A percentile compares a stretch with the other conserved stretches of the same genome.
phyloP scores from a whole-genome alignment of 2,113 vertebrate genomes.

The Centrocercus urophasianus region DNA sequence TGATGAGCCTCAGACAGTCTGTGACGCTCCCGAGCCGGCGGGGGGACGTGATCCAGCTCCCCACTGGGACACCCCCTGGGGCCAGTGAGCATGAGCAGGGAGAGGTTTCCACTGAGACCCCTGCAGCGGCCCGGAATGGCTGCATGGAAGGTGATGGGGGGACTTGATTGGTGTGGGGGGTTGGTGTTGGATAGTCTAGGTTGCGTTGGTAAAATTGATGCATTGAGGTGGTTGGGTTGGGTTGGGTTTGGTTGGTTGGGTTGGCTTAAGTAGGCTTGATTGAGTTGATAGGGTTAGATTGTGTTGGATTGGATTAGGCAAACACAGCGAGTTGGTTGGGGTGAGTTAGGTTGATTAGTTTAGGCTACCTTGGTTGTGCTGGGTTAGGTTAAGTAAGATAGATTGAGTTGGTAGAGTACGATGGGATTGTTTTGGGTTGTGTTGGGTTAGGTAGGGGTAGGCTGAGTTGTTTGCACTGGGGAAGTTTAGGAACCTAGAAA shows the following conservation, averaged over 20 bases:
- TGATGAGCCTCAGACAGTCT: constrained; percentile 66
- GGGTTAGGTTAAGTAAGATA: too few relatives aligned
- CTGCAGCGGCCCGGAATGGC: neutral
- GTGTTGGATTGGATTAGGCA: neutral
- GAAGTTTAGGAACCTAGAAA: neutral
- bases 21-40: constrained; percentile 13
- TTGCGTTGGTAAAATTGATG: neutral
- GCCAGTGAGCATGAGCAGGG: neutral
- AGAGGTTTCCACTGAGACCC: neutral
- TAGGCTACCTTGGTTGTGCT: neutral
- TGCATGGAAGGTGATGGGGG: accelerated
- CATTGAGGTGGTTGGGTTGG: too few relatives aligned
- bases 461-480: neutral
- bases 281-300: neutral
- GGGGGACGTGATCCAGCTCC: constrained; percentile 5
- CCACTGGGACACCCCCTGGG: neutral
- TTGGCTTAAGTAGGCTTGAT: neutral
- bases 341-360: neutral
- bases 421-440: neutral
- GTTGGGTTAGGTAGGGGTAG: neutral
- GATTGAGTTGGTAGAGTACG: neutral
- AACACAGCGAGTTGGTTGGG: too few relatives aligned
- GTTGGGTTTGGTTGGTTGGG: neutral
- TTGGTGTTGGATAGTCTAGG: neutral
- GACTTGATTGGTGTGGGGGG: accelerated